Conservation (phyloP, 2,113 vertebrate genomes). For the Crotalus horridus region DNA sequence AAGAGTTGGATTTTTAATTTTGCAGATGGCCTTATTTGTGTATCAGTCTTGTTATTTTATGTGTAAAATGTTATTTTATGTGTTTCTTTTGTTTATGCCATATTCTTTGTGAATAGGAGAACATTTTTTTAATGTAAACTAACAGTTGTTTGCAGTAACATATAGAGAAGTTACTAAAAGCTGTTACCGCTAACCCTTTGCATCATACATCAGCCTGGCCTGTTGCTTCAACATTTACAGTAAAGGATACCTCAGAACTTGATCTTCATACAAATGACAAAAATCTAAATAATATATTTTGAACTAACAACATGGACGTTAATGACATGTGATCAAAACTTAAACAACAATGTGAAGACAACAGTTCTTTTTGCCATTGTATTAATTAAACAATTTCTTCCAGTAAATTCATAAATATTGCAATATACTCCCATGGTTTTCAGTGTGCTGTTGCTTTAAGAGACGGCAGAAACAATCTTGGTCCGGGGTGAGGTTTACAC, state of each 20-base stretch:
- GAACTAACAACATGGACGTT: slow-evolving; percentile 46
- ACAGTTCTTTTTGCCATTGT: slow-evolving; percentile 51
- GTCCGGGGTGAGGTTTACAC: slow-evolving; percentile 58
- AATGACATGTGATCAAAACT: slow-evolving; percentile 37
- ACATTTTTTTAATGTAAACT: slow-evolving; percentile 73
- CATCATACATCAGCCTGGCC: slow-evolving; percentile 69
- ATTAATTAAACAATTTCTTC: slow-evolving; percentile 53
- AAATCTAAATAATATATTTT: slow-evolving; percentile 53
- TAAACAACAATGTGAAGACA: slow-evolving; percentile 36
- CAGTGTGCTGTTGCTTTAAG: slow-evolving; percentile 75
- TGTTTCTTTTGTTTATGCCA: slow-evolving; percentile 76
- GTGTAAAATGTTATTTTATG: slow-evolving; percentile 91
- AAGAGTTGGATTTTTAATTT: slow-evolving; percentile 83
- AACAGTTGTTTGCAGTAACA: slow-evolving; percentile 77
- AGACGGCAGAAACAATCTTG: slow-evolving; percentile 69
- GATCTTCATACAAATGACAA: slow-evolving; percentile 61
- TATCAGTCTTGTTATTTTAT: slow-evolving; percentile 92
- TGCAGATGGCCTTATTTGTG: slow-evolving; percentile 91
- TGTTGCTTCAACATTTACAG: slow-evolving; percentile 67
- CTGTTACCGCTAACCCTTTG: slow-evolving; percentile 80
- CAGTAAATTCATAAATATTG: slow-evolving; percentile 67
- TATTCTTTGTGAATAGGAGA: slow-evolving; percentile 72
- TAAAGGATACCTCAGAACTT: slow-evolving; percentile 76
- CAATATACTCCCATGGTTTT: slow-evolving; percentile 67
- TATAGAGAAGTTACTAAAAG: slow-evolving; percentile 74